A percentile compares a stretch with the other conserved stretches of the same genome.
Evolutionary conservation across 2,888 invertebrate genomes (phyloP).

Genomic region (Dusona sp.): DNA sequence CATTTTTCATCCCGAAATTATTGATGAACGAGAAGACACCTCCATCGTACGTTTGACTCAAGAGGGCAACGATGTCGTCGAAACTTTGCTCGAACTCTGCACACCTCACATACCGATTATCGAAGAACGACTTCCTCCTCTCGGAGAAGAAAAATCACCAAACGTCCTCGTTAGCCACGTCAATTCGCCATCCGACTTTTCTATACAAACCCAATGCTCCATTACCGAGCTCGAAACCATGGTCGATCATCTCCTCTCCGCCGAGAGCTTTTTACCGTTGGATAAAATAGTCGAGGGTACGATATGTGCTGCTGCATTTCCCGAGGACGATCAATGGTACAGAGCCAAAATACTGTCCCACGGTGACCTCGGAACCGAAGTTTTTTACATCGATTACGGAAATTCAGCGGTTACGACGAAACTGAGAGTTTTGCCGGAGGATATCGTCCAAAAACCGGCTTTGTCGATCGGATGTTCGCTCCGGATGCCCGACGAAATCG

Average conservation of each 20-base stretch:
- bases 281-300: conserved; percentile 85
- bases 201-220: conserved; percentile 83
- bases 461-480: conserved; percentile 88
- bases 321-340: conserved; percentile 89
- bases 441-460: conserved; percentile 87
- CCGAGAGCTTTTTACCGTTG: conserved; percentile 86
- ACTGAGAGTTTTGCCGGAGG: conserved; percentile 87
- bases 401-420: conserved; percentile 87
- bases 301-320: conserved; percentile 88
- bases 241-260: conserved; percentile 86
- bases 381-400: conserved; percentile 90
- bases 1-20: conserved; percentile 85
- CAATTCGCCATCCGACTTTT: conserved; percentile 80
- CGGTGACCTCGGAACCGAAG: conserved; percentile 87
- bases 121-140: conserved; percentile 78
- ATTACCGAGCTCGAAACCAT: conserved; percentile 87
- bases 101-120: conserved; percentile 60
- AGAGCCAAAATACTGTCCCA: conserved; percentile 88
- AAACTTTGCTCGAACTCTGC: conserved; percentile 40
- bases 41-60: conserved; percentile 89
- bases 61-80: conserved; percentile 85
- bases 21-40: conserved; percentile 87
- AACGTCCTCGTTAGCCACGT: conserved; percentile 76
- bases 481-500: conserved; percentile 86
- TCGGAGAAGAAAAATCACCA: conserved; percentile 79